Evolutionary conservation across 2,797 vertebrate genomes (phyloP).

Genomic region (Spatula clypeata): DNA sequence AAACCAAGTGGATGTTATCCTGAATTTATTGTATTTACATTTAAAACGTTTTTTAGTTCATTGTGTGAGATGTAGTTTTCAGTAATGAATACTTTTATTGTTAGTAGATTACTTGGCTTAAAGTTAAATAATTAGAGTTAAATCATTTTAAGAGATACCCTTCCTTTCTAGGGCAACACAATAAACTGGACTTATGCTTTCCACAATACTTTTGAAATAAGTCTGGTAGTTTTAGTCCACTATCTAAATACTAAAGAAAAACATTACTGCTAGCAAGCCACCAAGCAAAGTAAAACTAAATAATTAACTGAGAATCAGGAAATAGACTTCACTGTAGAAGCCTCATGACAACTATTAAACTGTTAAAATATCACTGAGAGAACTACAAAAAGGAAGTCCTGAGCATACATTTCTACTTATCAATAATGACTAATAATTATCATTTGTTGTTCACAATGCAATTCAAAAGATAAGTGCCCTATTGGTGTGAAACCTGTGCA

Average conservation of each 20-base stretch:
- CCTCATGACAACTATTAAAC: neutral
- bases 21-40: neutral
- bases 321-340: neutral
- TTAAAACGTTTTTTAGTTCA: neutral
- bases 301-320: conserved; percentile 5
- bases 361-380: neutral
- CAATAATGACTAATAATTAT: neutral
- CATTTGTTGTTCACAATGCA: neutral
- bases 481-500: neutral
- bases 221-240: neutral
- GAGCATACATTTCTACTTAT: neutral
- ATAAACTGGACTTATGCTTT: neutral
- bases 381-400: neutral
- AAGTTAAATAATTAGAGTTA: neutral
- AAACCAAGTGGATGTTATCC: neutral
- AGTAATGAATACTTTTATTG: neutral
- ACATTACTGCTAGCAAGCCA: neutral
- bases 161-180: neutral
- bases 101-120: neutral
- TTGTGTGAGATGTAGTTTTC: neutral
- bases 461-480: neutral
- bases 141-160: neutral
- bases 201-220: neutral
- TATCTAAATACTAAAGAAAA: neutral
- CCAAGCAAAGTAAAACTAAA: neutral